Percentiles rank a stretch among this genome's conserved stretches.
Conservation (phyloP, 2,113 vertebrate genomes). For the Larimichthys polyactis region DNA sequence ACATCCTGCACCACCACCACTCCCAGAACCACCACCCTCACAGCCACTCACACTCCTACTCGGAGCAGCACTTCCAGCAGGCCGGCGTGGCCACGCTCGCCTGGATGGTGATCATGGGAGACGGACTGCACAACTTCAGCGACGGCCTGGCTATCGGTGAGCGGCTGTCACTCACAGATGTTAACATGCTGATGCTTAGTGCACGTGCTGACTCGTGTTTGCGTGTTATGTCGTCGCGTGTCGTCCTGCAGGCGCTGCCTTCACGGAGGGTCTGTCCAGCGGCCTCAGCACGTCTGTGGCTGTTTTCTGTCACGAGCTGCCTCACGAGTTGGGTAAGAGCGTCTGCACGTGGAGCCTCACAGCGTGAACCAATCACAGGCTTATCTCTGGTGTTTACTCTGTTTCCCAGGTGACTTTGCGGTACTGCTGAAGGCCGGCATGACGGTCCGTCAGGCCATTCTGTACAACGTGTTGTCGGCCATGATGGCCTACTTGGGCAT, state of each 20-base stretch:
- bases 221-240: neutral
- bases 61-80: conserved; percentile 92
- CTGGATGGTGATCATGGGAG: conserved; percentile 99
- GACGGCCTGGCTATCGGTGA: conserved; percentile 94
- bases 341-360: neutral
- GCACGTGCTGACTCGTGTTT: neutral
- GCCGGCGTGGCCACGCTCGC: conserved; percentile 94
- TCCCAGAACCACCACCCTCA: conserved; percentile 99
- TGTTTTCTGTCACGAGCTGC: conserved; percentile 97
- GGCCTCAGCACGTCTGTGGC: conserved; percentile 97
- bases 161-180: neutral
- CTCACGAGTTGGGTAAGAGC: conserved; percentile 94
- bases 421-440: conserved; percentile 96
- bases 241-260: conserved; percentile 90
- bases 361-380: neutral
- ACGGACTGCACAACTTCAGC: conserved; percentile 97
- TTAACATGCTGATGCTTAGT: too few relatives aligned
- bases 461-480: conserved; percentile 95
- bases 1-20: conserved; percentile 98
- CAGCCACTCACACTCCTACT: conserved; percentile 95
- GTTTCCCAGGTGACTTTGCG: conserved; percentile 92
- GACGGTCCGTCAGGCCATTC: conserved; percentile 95
- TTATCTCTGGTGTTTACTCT: neutral
- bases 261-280: conserved; percentile 94
- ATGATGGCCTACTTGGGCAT: conserved; percentile 95